These are phyloP conservation scores for Turritopsis dohrnii DNA, from an alignment of 30 jellyfish, hydroid and myxozoan genomes.

Conservation along the genomic window DNA sequence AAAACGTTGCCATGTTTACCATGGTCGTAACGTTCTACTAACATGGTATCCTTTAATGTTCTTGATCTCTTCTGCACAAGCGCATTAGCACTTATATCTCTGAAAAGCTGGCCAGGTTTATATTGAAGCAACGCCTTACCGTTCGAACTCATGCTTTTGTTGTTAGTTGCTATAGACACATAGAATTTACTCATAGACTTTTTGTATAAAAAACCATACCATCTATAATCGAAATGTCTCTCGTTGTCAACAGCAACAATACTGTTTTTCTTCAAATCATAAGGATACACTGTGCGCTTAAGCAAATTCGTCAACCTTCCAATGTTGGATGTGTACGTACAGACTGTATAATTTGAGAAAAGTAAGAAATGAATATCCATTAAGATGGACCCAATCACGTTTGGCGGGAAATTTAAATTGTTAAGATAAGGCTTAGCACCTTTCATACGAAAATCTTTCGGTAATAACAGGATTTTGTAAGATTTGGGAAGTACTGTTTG, in stretches of 20 bases:
- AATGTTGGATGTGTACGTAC: slow-evolving; percentile 6
- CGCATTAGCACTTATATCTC: neutral
- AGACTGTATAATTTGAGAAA: neutral
- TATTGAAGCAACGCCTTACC: neutral
- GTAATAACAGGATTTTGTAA: neutral
- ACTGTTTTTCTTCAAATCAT: neutral
- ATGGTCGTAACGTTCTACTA: neutral
- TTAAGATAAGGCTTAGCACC: neutral
- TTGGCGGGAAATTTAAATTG: neutral
- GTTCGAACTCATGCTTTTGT: neutral
- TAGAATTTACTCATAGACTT: neutral
- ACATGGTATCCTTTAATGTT: neutral
- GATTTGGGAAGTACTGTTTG: neutral
- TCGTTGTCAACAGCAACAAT: neutral
- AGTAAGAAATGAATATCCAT: neutral
- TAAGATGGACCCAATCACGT: neutral
- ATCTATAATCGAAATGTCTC: neutral
- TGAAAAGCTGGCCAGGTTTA: neutral
- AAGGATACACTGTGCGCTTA: neutral
- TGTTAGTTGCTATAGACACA: neutral
- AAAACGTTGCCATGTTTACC: neutral
- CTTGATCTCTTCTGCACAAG: no score
- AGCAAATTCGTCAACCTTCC: neutral
- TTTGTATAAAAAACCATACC: neutral
- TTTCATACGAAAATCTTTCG: neutral